Evolutionary conservation across 2,888 invertebrate species (phyloP).

Genomic region (Cryptocheilus praepositus): DNA sequence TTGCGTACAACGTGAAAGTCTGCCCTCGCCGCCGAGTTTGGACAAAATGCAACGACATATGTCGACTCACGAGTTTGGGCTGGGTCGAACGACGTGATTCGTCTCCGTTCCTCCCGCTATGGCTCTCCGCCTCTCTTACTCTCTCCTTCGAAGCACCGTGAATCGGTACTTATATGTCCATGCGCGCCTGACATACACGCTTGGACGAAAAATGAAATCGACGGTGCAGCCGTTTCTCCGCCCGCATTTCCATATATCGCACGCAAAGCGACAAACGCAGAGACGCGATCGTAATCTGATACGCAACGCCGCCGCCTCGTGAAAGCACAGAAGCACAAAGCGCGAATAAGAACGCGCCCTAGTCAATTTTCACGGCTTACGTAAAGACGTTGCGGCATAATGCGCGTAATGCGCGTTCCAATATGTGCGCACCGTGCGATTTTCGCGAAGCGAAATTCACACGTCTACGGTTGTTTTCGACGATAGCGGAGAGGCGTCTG

Average conservation of each 20-base stretch:
- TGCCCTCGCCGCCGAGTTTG: constrained; percentile 51
- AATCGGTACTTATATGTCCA: constrained; percentile 62
- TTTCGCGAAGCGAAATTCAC: too few species aligned
- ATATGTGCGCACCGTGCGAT: too few species aligned
- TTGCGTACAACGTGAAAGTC: constrained; percentile 50
- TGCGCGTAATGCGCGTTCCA: too few species aligned
- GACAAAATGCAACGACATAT: constrained; percentile 32
- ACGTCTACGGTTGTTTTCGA: too few species aligned
- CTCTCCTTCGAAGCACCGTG: constrained; percentile 19
- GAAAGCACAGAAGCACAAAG: too few species aligned
- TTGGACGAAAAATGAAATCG: constrained; percentile 24
- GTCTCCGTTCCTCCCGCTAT: constrained; percentile 26
- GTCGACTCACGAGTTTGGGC: background rate
- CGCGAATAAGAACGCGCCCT: too few species aligned
- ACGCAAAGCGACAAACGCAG: too few species aligned
- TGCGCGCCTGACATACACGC: constrained; percentile 40
- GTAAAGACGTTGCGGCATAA: too few species aligned
- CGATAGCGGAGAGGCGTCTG: background rate
- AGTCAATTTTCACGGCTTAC: too few species aligned
- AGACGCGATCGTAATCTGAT: too few species aligned
- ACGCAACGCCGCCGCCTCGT: too few species aligned
- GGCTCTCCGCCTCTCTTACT: constrained; percentile 22
- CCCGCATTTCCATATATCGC: constrained; percentile 4
- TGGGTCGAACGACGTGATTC: constrained; percentile 17
- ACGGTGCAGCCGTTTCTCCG: constrained; percentile 2